phyloP scores from a whole-genome alignment of 23 tunicate genomes.

The Styela clava region DNA sequence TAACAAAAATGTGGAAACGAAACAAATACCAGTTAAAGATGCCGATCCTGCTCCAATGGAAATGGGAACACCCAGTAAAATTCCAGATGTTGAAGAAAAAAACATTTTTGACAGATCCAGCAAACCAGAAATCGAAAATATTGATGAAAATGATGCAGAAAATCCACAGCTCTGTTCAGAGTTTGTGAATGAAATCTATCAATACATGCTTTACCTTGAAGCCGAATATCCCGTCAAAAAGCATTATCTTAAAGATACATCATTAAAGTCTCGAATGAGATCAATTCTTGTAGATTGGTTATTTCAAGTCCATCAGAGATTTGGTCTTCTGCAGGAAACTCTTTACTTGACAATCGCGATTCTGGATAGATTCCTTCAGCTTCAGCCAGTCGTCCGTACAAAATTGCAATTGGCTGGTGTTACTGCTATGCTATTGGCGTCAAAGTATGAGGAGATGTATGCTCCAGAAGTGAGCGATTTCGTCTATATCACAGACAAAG shows the following conservation, averaged over 20 bases:
- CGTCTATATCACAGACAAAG: constrained; percentile 92
- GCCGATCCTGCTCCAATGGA: constrained; percentile 36
- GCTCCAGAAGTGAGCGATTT: constrained; percentile 92
- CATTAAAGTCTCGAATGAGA: constrained; percentile 69
- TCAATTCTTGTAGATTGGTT: constrained; percentile 97
- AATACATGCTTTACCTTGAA: constrained; percentile 87
- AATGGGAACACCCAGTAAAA: constrained; percentile 28
- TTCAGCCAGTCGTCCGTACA: constrained; percentile 56
- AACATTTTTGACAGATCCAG: constrained; percentile 52
- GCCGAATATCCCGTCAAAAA: constrained; percentile 41
- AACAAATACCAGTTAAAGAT: constrained; percentile 16
- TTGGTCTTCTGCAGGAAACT: constrained; percentile 90
- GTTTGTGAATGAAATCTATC: constrained; percentile 90
- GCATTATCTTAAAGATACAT: constrained; percentile 53
- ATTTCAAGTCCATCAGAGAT: constrained; percentile 96
- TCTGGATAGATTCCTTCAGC: constrained; percentile 83
- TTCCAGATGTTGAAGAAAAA: background rate
- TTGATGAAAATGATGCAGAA: constrained; percentile 71
- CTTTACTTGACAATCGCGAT: constrained; percentile 91
- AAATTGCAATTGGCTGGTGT: constrained; percentile 92
- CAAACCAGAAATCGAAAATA: constrained; percentile 54
- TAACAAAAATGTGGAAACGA: constrained; percentile 7
- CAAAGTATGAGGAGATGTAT: constrained; percentile 98
- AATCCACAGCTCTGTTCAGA: constrained; percentile 91
- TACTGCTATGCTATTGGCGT: constrained; percentile 94